Evolutionary conservation across 2,113 vertebrate species (phyloP).

Genomic region (Crotalus helleri): DNA sequence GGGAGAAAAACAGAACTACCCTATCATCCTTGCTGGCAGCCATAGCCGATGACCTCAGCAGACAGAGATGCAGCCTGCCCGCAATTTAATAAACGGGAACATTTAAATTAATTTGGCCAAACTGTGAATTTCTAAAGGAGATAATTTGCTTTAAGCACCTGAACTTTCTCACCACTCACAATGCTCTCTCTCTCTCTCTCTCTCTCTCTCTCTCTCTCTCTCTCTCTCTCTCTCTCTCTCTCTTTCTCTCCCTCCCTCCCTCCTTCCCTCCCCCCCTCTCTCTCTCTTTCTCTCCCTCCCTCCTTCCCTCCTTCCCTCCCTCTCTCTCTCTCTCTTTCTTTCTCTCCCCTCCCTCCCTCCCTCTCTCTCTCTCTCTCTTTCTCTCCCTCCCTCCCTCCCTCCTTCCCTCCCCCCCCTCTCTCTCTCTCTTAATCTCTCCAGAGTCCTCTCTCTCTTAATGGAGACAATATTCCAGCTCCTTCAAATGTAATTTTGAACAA

Average conservation of each 20-base stretch:
- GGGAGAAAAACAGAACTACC: not conserved
- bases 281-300: not conserved
- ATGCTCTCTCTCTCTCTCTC: not conserved
- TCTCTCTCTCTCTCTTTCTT: not conserved
- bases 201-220: too few species aligned
- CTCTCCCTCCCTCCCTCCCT: too few species aligned
- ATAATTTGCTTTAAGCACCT: not conserved
- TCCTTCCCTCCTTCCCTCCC: too few species aligned
- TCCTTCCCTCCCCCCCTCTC: too few species aligned
- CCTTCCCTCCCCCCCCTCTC: too few species aligned
- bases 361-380: too few species aligned
- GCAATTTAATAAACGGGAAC: not conserved
- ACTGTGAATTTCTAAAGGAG: not conserved
- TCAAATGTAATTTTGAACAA: not conserved
- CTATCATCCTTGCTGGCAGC: not conserved
- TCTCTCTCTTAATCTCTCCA: too few species aligned
- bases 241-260: too few species aligned
- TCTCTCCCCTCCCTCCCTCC: too few species aligned
- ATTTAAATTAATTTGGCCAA: conserved; percentile 5
- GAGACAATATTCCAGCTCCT: not conserved
- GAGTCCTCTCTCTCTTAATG: too few species aligned
- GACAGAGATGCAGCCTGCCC: not conserved
- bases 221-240: too few species aligned
- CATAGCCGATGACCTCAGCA: not conserved
- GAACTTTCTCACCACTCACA: not conserved